Evolutionary conservation across 2,113 vertebrate species (phyloP).

Genomic region (Heterochromis multidens): DNA sequence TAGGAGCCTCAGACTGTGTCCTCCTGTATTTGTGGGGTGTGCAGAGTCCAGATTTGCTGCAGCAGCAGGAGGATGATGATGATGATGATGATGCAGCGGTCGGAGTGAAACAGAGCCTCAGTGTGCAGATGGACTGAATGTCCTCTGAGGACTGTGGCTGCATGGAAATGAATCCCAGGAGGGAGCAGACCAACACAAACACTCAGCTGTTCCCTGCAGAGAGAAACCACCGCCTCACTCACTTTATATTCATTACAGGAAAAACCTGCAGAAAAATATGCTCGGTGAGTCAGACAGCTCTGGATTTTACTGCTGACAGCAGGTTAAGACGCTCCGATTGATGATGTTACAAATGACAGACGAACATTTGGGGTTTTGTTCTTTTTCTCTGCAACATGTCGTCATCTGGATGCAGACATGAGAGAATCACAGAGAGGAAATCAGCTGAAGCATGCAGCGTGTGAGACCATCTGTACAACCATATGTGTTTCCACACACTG

Average conservation of each 20-base stretch:
- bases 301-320: neutral
- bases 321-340: neutral
- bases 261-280: neutral
- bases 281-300: too few relatives aligned
- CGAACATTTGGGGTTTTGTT: neutral
- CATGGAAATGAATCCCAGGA: neutral
- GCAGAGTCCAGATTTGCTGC: neutral
- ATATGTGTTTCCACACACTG: neutral
- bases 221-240: neutral
- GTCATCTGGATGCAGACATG: neutral
- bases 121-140: neutral
- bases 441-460: neutral
- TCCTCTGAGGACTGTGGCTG: accelerated
- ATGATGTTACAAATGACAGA: neutral
- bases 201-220: neutral
- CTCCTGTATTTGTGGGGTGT: neutral
- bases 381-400: neutral
- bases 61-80: neutral
- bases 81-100: neutral
- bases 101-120: neutral
- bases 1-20: too few relatives aligned
- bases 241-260: neutral
- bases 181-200: neutral
- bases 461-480: neutral
- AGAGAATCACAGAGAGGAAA: neutral